phyloP scores from a whole-genome alignment of 2,797 vertebrate species.

The Cyprinodon diabolis region DNA sequence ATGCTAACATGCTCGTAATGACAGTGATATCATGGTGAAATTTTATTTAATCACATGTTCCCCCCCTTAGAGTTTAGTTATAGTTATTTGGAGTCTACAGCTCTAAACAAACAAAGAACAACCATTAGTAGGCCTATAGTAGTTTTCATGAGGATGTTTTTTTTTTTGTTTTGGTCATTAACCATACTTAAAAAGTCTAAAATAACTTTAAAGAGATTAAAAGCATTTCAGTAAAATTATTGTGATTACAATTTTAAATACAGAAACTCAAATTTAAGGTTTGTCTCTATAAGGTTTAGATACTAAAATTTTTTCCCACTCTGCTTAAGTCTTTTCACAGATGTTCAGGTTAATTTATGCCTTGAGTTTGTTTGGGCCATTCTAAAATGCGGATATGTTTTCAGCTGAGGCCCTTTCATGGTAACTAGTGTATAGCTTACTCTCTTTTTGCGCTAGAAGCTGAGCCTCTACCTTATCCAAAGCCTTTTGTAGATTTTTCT shows the following conservation, averaged over 20 bases:
- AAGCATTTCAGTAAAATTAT: no score
- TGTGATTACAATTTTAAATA: background rate
- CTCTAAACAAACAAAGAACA: conserved; percentile 1
- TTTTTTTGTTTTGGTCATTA: background rate
- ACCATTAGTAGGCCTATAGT: background rate
- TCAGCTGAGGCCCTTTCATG: background rate
- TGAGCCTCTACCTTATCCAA: background rate
- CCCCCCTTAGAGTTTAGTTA: background rate
- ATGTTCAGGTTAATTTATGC: background rate
- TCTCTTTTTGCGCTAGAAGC: background rate
- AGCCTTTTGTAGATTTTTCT: background rate
- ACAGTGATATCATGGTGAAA: background rate
- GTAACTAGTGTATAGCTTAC: background rate
- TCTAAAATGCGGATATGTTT: background rate
- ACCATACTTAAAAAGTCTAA: background rate
- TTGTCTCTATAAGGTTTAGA: background rate
- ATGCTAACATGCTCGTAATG: background rate
- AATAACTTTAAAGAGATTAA: no score
- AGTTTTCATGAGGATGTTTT: background rate
- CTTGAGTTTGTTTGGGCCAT: background rate
- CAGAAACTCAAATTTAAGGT: background rate
- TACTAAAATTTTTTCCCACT: background rate
- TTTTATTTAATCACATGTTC: background rate
- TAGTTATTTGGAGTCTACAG: background rate
- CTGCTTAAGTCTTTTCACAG: background rate